Percentiles rank a stretch among this genome's conserved stretches.
phyloP scores from a whole-genome alignment of 2,797 vertebrate genomes.

The Anolis apletophallus region DNA sequence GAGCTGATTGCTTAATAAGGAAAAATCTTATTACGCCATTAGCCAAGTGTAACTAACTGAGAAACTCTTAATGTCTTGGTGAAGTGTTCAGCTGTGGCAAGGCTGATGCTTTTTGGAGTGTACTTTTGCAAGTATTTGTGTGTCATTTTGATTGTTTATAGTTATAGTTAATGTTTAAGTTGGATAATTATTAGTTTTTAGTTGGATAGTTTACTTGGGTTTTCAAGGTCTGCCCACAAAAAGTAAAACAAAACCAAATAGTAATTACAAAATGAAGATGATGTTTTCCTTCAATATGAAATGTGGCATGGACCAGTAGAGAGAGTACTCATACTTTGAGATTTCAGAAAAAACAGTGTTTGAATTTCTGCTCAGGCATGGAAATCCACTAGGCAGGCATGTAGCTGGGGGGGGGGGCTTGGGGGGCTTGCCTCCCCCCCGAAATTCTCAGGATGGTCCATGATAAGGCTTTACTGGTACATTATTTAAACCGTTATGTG shows the following conservation, averaged over 20 bases:
- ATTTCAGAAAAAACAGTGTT: too few relatives aligned
- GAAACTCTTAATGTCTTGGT: background rate
- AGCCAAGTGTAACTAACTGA: slow-evolving; percentile 2
- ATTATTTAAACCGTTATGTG: too few relatives aligned
- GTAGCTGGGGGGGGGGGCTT: too few relatives aligned
- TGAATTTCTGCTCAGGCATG: too few relatives aligned
- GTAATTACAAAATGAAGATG: background rate
- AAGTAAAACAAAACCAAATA: background rate
- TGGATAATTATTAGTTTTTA: background rate
- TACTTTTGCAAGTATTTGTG: background rate
- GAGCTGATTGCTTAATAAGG: slow-evolving; percentile 8
- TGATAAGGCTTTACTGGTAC: too few relatives aligned
- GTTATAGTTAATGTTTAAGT: background rate
- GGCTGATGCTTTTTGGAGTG: background rate
- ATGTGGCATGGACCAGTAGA: background rate
- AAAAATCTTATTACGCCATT: slow-evolving; percentile 1
- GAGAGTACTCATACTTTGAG: background rate
- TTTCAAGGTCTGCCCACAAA: background rate
- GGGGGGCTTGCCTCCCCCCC: too few relatives aligned
- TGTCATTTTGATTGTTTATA: background rate
- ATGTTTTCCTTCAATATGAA: background rate
- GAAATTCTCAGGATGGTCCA: too few relatives aligned
- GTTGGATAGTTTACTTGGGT: background rate
- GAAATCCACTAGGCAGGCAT: too few relatives aligned
- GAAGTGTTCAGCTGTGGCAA: background rate